Base-by-base conservation (phyloP, 1,140 invertebrate genomes). In the Drosophila dunni region DNA sequence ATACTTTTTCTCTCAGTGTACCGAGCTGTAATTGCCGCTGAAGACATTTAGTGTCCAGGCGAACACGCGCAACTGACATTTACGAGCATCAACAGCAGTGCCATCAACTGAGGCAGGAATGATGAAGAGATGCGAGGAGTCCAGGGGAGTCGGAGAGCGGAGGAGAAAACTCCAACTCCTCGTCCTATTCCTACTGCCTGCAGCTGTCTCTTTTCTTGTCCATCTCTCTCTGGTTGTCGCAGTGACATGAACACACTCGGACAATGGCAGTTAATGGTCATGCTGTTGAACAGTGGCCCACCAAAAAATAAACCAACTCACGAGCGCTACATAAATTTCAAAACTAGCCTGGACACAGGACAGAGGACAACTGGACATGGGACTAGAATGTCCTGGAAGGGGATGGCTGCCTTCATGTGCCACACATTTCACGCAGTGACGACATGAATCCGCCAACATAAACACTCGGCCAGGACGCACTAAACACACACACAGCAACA, bases 361-460 rank as follows among this genome's bases (percentile, higher is more conserved):
- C 15, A 15, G 60, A 6, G 38, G 15, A 7, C 15, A 9, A 6
- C 7, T 20, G 45, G 15, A 17, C 53, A 40, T 45, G n/a, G n/a
- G 50, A 51, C 33, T n/a, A 42, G 48, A 17, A 10, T 20, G 24
- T n/a, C 10, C 2, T 13, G 11, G 38, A 40, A 20, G 7, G 45
- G 17, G 33, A 20, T 48, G 56, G 62, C 17, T 48, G 48, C 71
- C 71, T 66, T 63, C 84, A 88, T 77, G 61, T 89, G 83, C 66
- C 84, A 83, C 84, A 88, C 83, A 88, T 89, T 83, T 88, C 79
- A 88, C 84, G 74, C 83, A 89, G 83, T 88, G 83, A 88, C 80
- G 83, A 89, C 83, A 88, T 83, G 84, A 83, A 89, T 88, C 83
- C 83, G 83, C 83, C 83, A 89, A 88, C 83, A 88, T 88, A 86